These are phyloP conservation scores for Macroteleia sp. DNA, from an alignment of 2,888 invertebrate genomes.

Conservation along the genomic window DNA sequence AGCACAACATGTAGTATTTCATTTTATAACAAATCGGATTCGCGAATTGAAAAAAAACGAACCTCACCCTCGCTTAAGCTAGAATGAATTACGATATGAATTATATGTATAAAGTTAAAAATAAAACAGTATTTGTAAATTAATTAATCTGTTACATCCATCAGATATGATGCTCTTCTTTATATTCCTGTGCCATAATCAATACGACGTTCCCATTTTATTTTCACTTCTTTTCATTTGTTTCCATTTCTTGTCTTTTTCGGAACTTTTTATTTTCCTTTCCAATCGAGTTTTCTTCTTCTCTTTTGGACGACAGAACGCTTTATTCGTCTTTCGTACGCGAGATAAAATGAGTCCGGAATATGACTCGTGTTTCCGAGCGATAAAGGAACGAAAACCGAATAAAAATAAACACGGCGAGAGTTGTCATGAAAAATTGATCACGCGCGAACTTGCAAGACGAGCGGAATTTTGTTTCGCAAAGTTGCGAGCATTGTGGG, in stretches of 20 bases:
- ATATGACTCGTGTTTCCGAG: constrained; percentile 38
- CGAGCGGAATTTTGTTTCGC: constrained; percentile 27
- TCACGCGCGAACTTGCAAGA: constrained; percentile 36
- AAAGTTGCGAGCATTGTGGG: constrained; percentile 30
- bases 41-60: no score
- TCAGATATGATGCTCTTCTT: no score
- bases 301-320: constrained; percentile 23
- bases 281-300: constrained; percentile 2
- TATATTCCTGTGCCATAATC: not conserved
- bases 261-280: not conserved
- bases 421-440: constrained; percentile 53
- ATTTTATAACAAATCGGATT: no score
- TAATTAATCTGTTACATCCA: no score
- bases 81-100: no score
- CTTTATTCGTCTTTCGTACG: constrained; percentile 20
- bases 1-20: no score
- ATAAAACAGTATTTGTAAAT: no score
- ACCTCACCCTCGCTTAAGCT: no score
- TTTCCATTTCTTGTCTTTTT: not conserved
- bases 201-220: not conserved
- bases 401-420: constrained; percentile 40
- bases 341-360: constrained; percentile 33
- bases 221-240: not conserved
- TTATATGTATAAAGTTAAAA: no score
- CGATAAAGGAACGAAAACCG: constrained; percentile 43